Evolutionary conservation across 2,797 vertebrate genomes (phyloP).

Genomic region (Micrastur ruficollis): DNA sequence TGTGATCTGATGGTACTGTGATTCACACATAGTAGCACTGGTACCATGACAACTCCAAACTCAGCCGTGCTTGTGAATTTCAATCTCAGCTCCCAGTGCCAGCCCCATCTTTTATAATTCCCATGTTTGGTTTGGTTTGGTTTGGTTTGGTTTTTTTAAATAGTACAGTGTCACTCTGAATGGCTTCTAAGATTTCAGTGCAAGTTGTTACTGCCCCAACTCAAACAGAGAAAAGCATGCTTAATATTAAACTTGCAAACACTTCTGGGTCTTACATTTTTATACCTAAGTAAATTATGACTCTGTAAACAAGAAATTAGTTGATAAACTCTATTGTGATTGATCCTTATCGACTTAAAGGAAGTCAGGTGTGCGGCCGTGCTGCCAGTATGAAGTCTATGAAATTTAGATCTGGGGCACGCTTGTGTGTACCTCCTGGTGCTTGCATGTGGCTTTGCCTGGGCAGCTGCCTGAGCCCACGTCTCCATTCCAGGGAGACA

Average conservation of each 20-base stretch:
- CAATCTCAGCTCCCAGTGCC: neutral
- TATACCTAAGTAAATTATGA: neutral
- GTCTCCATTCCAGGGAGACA: neutral
- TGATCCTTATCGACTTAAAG: neutral
- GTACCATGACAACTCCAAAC: slow-evolving; percentile 51
- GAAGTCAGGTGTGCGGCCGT: rapidly evolving
- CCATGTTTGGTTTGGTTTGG: neutral
- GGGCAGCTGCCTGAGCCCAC: neutral
- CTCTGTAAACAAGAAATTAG: neutral
- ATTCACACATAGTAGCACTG: neutral
- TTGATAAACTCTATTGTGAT: neutral
- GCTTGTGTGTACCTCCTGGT: neutral
- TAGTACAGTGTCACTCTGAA: neutral
- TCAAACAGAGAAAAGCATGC: neutral
- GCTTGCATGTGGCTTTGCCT: neutral
- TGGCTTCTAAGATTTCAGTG: neutral
- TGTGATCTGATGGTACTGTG: neutral
- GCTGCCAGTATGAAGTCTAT: neutral
- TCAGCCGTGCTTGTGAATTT: neutral
- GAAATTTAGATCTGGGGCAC: neutral
- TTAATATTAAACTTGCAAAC: neutral
- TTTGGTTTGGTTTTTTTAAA: neutral
- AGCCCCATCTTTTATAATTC: neutral
- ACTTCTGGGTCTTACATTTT: neutral
- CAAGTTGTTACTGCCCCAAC: neutral